Evolutionary conservation across 1,140 invertebrate genomes (phyloP).

Genomic region (Papilio xuthus): DNA sequence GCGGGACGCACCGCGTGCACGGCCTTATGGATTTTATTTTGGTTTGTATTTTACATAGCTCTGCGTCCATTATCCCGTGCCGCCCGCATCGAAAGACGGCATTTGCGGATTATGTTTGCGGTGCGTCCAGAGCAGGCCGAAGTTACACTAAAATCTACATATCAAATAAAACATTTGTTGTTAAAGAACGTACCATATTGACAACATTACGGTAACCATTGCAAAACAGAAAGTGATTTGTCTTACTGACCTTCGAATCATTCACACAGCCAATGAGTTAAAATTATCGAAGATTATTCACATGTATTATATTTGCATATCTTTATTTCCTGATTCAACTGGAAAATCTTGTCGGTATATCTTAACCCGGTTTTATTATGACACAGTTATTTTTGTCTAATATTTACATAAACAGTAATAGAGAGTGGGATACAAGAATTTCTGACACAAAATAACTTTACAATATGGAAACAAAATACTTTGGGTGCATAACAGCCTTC

Average conservation of each 20-base stretch:
- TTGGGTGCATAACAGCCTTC: no score
- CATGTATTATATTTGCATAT: background rate
- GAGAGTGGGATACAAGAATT: background rate
- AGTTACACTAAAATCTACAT: no score
- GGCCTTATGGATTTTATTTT: no score
- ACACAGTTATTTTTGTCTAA: slow-evolving; percentile 12
- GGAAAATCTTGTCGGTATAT: background rate
- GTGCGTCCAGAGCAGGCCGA: no score
- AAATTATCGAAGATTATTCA: background rate
- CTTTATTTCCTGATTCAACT: background rate
- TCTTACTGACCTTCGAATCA: background rate
- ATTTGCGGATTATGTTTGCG: no score
- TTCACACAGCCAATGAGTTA: background rate
- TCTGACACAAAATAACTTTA: no score
- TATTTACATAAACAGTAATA: background rate
- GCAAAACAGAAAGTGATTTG: background rate
- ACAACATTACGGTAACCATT: background rate
- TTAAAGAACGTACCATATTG: background rate
- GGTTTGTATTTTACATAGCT: no score
- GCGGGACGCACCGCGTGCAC: no score
- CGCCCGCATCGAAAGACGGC: no score
- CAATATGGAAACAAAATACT: no score
- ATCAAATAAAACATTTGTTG: no score
- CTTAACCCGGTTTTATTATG: background rate
- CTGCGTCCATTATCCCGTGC: no score